Evolutionary conservation across 2,888 invertebrate species (phyloP).

Genomic region (Cetonia aurata): DNA sequence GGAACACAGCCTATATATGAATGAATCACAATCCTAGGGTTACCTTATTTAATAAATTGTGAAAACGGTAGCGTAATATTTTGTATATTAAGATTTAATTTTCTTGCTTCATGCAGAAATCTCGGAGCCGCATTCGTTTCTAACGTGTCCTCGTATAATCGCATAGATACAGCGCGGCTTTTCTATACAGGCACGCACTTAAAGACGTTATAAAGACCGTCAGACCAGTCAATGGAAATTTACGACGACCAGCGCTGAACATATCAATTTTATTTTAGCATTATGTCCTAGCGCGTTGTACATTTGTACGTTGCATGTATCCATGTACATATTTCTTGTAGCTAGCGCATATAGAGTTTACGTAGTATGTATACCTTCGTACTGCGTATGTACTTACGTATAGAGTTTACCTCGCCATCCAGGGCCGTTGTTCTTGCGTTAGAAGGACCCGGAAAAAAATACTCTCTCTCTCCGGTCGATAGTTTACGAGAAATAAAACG

Average conservation of each 20-base stretch:
- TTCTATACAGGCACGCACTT: conserved; percentile 1
- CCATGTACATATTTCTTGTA: conserved; percentile 21
- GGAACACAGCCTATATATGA: no score
- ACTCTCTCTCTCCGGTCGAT: conserved; percentile 18
- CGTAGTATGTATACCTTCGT: neutral
- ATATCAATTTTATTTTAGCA: conserved; percentile 39
- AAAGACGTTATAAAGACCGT: conserved; percentile 25
- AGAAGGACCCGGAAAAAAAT: conserved; percentile 10
- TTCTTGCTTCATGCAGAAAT: no score
- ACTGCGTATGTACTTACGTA: neutral
- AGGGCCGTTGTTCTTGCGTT: conserved; percentile 28
- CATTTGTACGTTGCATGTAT: conserved; percentile 33
- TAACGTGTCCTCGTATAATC: no score
- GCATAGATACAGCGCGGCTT: neutral
- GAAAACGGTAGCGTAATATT: no score
- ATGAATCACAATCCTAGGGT: no score
- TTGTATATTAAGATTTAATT: no score
- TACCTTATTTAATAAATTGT: no score
- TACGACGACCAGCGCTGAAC: conserved; percentile 25
- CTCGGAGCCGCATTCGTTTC: no score
- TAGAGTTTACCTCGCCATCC: conserved; percentile 9
- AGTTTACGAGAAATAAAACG: conserved; percentile 39
- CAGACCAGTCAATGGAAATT: conserved; percentile 26
- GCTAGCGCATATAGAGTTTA: conserved; percentile 7
- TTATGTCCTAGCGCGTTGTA: conserved; percentile 38